Percentiles rank a stretch among this genome's conserved stretches.
phyloP scores from a whole-genome alignment of 2,113 vertebrate genomes.

The Ptilonorhynchus violaceus region DNA sequence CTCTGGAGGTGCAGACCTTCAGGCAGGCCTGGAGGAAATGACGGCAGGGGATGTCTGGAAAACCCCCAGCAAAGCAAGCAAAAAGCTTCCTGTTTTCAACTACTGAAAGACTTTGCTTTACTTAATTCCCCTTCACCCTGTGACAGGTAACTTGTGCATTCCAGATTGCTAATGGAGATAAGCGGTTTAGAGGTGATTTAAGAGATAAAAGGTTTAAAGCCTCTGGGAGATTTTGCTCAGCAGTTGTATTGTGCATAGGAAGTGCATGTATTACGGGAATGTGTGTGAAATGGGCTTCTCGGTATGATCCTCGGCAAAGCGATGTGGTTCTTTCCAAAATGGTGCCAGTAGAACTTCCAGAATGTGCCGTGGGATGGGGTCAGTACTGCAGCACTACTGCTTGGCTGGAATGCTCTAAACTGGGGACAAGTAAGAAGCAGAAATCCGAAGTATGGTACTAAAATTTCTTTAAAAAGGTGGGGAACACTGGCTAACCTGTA shows the following conservation, averaged over 20 bases:
- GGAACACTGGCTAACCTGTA: not conserved
- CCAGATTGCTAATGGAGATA: not conserved
- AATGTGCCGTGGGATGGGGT: not conserved
- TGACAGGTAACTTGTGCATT: not conserved
- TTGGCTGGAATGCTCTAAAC: not conserved
- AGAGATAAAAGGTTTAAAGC: slow-evolving; percentile 1
- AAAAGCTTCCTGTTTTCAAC: not conserved
- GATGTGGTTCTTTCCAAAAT: accelerated
- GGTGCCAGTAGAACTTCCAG: not conserved
- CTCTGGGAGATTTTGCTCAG: not conserved
- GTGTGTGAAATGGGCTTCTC: not conserved
- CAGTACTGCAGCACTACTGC: not conserved
- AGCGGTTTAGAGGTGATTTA: slow-evolving; percentile 8
- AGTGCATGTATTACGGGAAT: not conserved
- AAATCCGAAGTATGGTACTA: not conserved
- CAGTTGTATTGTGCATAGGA: not conserved
- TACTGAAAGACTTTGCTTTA: not conserved
- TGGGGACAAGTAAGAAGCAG: not conserved
- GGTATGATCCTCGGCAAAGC: not conserved
- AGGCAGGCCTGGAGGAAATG: not conserved
- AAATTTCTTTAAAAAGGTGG: not conserved
- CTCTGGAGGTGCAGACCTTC: not conserved
- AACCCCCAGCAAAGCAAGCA: not conserved
- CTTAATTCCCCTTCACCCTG: not conserved
- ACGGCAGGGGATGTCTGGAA: accelerated